Percentiles rank a stretch among this genome's conserved stretches.
phyloP scores from a whole-genome alignment of 2,797 vertebrate genomes.

The Limnodromus scolopaceus region DNA sequence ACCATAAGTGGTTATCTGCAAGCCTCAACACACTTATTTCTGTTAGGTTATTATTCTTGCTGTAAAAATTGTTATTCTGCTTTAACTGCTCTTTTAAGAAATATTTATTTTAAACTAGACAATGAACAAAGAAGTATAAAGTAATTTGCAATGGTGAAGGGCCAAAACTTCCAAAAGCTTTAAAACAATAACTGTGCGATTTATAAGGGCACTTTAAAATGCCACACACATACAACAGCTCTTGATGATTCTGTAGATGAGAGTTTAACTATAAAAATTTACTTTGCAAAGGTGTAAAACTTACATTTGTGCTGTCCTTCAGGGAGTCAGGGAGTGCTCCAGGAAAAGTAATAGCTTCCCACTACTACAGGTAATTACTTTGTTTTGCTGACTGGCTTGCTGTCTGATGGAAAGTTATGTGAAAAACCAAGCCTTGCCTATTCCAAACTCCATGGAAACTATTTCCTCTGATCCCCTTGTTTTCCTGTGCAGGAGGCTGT shows the following conservation, averaged over 20 bases:
- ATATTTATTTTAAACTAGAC: background rate
- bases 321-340: conserved; percentile 61
- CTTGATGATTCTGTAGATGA: background rate
- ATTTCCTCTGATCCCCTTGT: background rate
- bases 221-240: background rate
- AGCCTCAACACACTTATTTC: background rate
- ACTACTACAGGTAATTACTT: conserved; percentile 56
- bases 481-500: background rate
- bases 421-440: conserved; percentile 5
- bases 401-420: conserved; percentile 21
- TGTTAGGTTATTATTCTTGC: background rate
- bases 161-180: background rate
- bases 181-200: background rate
- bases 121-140: background rate
- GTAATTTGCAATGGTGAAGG: background rate
- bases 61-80: background rate
- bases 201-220: background rate
- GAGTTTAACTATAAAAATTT: background rate
- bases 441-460: background rate
- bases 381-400: conserved; percentile 44
- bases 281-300: conserved; percentile 9
- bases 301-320: conserved; percentile 36
- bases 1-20: background rate
- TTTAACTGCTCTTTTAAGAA: background rate
- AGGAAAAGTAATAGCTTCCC: conserved; percentile 68